A percentile compares a stretch with the other conserved stretches of the same genome.
These are phyloP conservation scores for Aspidiotus rigidus DNA, from an alignment of 2,888 invertebrate genomes.

Conservation along the genomic window DNA sequence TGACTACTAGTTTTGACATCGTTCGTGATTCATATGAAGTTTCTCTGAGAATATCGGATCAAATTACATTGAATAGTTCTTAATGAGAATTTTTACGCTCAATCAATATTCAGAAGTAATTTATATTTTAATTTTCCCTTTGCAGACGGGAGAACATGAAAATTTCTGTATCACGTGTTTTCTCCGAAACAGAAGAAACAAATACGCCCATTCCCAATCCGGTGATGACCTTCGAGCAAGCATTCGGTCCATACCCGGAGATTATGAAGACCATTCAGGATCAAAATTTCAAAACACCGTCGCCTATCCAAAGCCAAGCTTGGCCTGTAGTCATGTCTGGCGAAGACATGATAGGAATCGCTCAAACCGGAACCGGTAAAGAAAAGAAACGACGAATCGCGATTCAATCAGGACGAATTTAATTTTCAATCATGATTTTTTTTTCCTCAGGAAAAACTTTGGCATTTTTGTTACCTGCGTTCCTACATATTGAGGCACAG, in stretches of 20 bases:
- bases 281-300: constrained; percentile 70
- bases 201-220: constrained; percentile 60
- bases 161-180: constrained; percentile 15
- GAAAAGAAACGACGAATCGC: not conserved
- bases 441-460: constrained; percentile 62
- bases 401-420: not conserved
- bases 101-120: not conserved
- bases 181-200: constrained; percentile 37
- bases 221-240: constrained; percentile 66
- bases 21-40: too few species aligned
- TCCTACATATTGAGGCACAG: constrained; percentile 87
- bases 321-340: constrained; percentile 91
- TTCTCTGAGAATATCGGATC: too few species aligned
- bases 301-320: constrained; percentile 86
- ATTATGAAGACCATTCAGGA: constrained; percentile 70
- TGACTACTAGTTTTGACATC: not conserved
- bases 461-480: constrained; percentile 83
- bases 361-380: constrained; percentile 74
- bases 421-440: not conserved
- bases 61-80: too few species aligned
- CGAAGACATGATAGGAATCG: constrained; percentile 90
- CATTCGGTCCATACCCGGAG: constrained; percentile 60
- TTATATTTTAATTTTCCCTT: not conserved
- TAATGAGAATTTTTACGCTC: not conserved
- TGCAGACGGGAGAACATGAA: constrained; percentile 18